Evolutionary conservation across 2,888 invertebrate species (phyloP).

Genomic region (Lomographa bimaculata): DNA sequence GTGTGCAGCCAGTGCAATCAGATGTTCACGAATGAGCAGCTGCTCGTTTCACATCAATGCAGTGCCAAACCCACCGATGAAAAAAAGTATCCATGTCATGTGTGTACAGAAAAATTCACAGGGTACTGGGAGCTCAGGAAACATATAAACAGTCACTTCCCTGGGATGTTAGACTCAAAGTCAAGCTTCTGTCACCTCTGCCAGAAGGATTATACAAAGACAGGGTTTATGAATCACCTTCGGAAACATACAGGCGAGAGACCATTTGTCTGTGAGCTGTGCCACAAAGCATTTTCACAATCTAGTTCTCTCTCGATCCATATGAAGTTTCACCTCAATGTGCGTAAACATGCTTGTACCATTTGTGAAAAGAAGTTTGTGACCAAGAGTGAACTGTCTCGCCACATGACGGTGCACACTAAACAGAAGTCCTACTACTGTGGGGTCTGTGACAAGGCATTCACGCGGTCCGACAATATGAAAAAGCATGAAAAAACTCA

Average conservation of each 20-base stretch:
- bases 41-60: slow-evolving; percentile 70
- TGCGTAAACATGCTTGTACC: slow-evolving; percentile 79
- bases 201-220: slow-evolving; percentile 81
- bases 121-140: slow-evolving; percentile 80
- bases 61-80: slow-evolving; percentile 74
- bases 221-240: slow-evolving; percentile 81
- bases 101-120: slow-evolving; percentile 77
- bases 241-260: slow-evolving; percentile 79
- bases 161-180: slow-evolving; percentile 80
- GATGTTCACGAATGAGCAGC: slow-evolving; percentile 75
- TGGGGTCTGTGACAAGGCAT: slow-evolving; percentile 80
- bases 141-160: slow-evolving; percentile 78
- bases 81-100: slow-evolving; percentile 79
- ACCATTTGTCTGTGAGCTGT: slow-evolving; percentile 80
- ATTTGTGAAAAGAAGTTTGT: slow-evolving; percentile 82
- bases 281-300: slow-evolving; percentile 79
- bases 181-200: slow-evolving; percentile 82
- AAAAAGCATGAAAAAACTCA: slow-evolving; percentile 83
- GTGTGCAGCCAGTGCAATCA: slow-evolving; percentile 78
- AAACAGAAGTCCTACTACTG: slow-evolving; percentile 82
- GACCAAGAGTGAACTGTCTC: slow-evolving; percentile 81
- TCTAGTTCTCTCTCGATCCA: slow-evolving; percentile 81
- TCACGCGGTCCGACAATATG: slow-evolving; percentile 81
- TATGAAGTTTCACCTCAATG: slow-evolving; percentile 81
- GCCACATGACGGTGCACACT: slow-evolving; percentile 81